Evolutionary conservation across 2,113 vertebrate genomes (phyloP).

Genomic region (Anas platyrhynchos): DNA sequence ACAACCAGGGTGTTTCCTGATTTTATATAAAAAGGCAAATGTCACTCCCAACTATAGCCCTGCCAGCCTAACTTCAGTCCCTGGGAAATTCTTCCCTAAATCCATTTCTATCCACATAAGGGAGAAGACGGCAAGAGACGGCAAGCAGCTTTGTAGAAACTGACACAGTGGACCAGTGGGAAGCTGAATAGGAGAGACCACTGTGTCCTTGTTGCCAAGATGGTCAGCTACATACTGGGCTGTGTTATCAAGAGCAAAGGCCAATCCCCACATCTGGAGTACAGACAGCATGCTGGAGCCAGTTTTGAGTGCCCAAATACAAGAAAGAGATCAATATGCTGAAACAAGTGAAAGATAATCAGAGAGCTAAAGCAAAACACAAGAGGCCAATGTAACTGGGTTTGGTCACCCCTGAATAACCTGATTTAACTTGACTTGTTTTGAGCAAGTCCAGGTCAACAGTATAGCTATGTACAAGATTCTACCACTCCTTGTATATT

Average conservation of each 20-base stretch:
- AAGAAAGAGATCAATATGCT: neutral
- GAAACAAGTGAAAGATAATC: neutral
- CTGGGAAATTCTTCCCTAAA: neutral
- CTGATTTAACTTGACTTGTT: neutral
- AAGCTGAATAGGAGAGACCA: neutral
- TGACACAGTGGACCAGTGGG: neutral
- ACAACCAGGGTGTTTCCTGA: neutral
- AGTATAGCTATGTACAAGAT: neutral
- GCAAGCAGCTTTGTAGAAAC: neutral
- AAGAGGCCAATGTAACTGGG: neutral
- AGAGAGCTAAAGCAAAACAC: neutral
- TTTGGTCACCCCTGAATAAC: neutral
- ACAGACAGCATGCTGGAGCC: neutral
- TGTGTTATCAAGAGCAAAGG: neutral
- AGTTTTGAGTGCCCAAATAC: neutral
- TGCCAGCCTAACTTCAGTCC: neutral
- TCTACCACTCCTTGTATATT: neutral
- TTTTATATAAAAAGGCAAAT: neutral
- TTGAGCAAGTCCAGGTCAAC: neutral
- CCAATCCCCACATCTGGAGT: neutral
- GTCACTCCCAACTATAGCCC: rapidly evolving
- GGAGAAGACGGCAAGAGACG: neutral
- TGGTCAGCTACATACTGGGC: neutral
- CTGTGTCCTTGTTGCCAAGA: neutral
- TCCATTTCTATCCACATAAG: neutral